Base-by-base conservation (phyloP, 2,888 invertebrate species). In the Portevinia maculata region DNA sequence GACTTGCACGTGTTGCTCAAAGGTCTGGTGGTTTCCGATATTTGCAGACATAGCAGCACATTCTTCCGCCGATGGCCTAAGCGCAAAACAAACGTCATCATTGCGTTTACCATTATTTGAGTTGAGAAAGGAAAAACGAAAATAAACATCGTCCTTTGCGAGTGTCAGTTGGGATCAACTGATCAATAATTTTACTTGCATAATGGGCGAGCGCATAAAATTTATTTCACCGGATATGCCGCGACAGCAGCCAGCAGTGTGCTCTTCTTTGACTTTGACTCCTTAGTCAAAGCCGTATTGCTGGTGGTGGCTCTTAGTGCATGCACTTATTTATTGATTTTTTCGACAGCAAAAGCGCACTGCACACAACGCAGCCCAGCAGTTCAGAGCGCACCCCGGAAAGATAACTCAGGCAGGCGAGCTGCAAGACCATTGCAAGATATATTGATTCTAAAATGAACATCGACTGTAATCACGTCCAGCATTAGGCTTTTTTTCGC, bases 361-460 rank as follows among this genome's bases (percentile, higher is more conserved):
- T 65, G 65, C 55, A 48, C 32, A 50, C 55, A 59, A 46, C 64
- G 37, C 67, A 70, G 32, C 32, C 9, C 32, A 32, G 39, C 32
- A 32, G 39, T 11, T 7, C 39, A 9, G 44, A 19, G 55, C 69
- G 44, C 71, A 74, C 73, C 78, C 84, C 79, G 73, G 71, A 84
- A 73, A 84, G 79, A 79, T 73, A 79, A 84, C 78, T 79, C 78
- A 79, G 62, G 59, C 67, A 57, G 60, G 46, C 50, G 64, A 50
- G 64, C 75, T 32, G 74, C 70, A 76, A 60, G 62, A 64, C 70
- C 71, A 83, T 78, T 69, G 75, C 65, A 81, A 76, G 84, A 86
- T 84, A 86, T 85, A 86, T 86, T 86, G 86, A 85, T 86, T 85
- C 85, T 74, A 76, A 84, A 86, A 86, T 83, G 83, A 81, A 84